These are phyloP conservation scores for Cosmorhoe ocellata DNA, from an alignment of 2,888 invertebrate species.

Conservation along the genomic window DNA sequence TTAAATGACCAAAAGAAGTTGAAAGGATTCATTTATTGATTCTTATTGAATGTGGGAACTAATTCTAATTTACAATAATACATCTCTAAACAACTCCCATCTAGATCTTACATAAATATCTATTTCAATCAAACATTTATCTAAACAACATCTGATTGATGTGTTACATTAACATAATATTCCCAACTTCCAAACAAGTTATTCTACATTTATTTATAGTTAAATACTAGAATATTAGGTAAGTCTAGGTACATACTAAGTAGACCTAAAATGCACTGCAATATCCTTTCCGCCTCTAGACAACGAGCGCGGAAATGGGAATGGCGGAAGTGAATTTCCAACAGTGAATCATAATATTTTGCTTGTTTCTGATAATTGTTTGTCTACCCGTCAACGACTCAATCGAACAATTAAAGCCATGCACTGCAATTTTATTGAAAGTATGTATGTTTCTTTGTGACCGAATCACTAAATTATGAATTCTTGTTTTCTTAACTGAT, in stretches of 20 bases:
- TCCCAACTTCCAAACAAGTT: conserved; percentile 14
- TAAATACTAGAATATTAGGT: conserved; percentile 22
- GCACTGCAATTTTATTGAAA: too few species aligned
- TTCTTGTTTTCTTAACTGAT: too few species aligned
- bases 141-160: conserved; percentile 23
- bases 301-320: too few species aligned
- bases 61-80: conserved; percentile 54
- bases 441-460: too few species aligned
- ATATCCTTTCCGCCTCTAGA: not conserved
- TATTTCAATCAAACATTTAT: conserved; percentile 14
- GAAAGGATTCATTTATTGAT: conserved; percentile 52
- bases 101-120: conserved; percentile 20
- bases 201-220: not conserved
- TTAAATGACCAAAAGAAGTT: conserved; percentile 35
- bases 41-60: conserved; percentile 56
- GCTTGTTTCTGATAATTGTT: too few species aligned
- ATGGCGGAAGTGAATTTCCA: too few species aligned
- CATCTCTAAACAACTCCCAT: conserved; percentile 26
- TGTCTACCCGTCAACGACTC: too few species aligned
- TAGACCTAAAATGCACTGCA: conserved; percentile 44
- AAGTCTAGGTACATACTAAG: conserved; percentile 29
- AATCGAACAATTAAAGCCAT: too few species aligned
- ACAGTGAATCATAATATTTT: too few species aligned
- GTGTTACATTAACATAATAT: conserved; percentile 16
- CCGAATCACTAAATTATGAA: too few species aligned